Percentiles rank a stretch among this genome's conserved stretches.
phyloP scores from a whole-genome alignment of 2,113 vertebrate species.

The Neoarius graeffei region DNA sequence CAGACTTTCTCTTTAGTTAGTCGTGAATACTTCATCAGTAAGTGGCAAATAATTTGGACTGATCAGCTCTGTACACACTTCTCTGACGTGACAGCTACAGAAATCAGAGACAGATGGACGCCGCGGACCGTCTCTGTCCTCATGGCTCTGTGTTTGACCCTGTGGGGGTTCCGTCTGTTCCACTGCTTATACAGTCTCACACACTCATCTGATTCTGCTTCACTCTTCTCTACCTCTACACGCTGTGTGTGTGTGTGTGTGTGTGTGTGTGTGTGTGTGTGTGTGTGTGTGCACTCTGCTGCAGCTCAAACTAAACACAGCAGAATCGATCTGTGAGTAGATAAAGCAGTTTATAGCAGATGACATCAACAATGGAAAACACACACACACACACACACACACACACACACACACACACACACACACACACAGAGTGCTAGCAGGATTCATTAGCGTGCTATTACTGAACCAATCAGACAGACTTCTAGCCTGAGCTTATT shows the following conservation, averaged over 20 bases:
- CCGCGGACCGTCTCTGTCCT: conserved; percentile 8
- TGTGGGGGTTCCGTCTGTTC: conserved; percentile 35
- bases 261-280: no score
- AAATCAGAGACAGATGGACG: conserved; percentile 43
- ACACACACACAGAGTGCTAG: no score
- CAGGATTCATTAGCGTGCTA: background rate
- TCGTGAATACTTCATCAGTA: background rate
- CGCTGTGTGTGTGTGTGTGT: background rate
- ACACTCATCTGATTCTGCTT: background rate
- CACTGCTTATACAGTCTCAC: conserved; percentile 25
- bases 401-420: background rate
- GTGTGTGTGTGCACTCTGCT: background rate
- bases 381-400: conserved; percentile 7
- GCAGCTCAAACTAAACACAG: background rate
- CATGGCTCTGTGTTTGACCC: background rate
- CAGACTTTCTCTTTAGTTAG: no score
- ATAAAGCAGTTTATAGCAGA: background rate
- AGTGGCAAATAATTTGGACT: background rate
- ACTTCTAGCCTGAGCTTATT: conserved; percentile 6
- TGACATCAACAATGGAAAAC: background rate
- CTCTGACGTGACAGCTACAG: background rate
- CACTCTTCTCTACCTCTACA: background rate
- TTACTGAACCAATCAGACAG: background rate
- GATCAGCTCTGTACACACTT: background rate
- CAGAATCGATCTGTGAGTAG: background rate